phyloP scores from a whole-genome alignment of 2,113 vertebrate genomes.

The Tetrao urogallus region DNA sequence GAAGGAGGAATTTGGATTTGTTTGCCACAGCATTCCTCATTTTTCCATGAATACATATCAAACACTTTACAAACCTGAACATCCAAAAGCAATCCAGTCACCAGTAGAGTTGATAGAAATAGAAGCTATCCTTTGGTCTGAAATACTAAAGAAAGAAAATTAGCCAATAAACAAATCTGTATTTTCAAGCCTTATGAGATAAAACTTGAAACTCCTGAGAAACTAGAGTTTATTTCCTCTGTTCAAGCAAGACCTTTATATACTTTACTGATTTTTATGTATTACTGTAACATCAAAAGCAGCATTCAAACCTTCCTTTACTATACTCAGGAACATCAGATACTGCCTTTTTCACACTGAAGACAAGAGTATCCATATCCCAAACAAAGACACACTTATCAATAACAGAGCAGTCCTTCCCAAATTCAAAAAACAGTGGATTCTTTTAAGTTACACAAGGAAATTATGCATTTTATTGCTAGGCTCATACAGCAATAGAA shows the following conservation, averaged over 20 bases:
- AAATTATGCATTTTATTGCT: neutral
- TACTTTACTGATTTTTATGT: neutral
- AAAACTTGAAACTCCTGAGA: neutral
- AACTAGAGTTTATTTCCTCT: neutral
- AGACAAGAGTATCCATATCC: neutral
- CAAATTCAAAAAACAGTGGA: neutral
- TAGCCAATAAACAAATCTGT: neutral
- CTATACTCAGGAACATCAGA: neutral
- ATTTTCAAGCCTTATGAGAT: neutral
- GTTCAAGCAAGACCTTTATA: neutral
- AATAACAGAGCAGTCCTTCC: neutral
- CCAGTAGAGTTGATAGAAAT: conserved; percentile 88
- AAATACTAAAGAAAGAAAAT: conserved; percentile 82
- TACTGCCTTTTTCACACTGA: neutral
- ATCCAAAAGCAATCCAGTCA: conserved; percentile 97
- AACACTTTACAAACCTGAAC: conserved; percentile 82
- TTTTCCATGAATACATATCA: neutral
- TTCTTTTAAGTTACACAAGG: fast-evolving
- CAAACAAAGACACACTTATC: neutral
- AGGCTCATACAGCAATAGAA: neutral
- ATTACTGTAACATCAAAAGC: neutral
- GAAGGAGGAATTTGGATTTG: neutral
- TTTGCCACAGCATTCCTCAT: neutral
- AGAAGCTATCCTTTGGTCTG: conserved; percentile 90
- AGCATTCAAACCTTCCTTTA: neutral